These are phyloP conservation scores for Threskiornis aethiopicus DNA, from an alignment of 2,797 vertebrate genomes.

Conservation along the genomic window DNA sequence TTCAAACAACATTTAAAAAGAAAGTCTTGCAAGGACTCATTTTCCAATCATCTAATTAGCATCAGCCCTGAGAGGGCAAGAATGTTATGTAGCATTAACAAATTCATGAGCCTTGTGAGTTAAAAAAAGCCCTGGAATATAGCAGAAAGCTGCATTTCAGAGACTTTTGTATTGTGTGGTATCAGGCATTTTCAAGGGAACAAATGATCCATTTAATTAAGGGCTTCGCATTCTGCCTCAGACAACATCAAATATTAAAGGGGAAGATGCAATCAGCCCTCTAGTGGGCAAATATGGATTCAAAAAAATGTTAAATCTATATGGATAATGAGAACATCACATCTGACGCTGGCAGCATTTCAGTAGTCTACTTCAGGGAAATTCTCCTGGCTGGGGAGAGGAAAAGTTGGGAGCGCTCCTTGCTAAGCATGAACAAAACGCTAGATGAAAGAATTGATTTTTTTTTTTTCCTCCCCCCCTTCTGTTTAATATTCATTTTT, in stretches of 20 bases:
- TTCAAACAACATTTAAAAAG: not conserved
- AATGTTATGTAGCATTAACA: constrained; percentile 15
- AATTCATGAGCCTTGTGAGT: constrained; percentile 20
- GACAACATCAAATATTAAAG: constrained; percentile 52
- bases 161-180: not conserved
- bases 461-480: too few relatives aligned
- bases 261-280: constrained; percentile 30
- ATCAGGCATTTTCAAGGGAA: constrained; percentile 32
- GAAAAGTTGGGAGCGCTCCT: not conserved
- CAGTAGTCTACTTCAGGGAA: not conserved
- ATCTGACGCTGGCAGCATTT: not conserved
- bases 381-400: not conserved
- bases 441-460: not conserved
- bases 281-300: constrained; percentile 53
- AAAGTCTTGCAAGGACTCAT: not conserved
- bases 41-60: constrained; percentile 12
- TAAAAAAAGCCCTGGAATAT: not conserved
- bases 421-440: not conserved
- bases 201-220: constrained; percentile 57
- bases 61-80: not conserved
- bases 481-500: not conserved
- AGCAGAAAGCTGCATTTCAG: constrained; percentile 26
- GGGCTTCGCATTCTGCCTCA: not conserved
- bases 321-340: not conserved
- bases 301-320: not conserved